Base-by-base conservation (phyloP, 92 coral and sea anemone species). In the Zoanthus sociatus region DNA sequence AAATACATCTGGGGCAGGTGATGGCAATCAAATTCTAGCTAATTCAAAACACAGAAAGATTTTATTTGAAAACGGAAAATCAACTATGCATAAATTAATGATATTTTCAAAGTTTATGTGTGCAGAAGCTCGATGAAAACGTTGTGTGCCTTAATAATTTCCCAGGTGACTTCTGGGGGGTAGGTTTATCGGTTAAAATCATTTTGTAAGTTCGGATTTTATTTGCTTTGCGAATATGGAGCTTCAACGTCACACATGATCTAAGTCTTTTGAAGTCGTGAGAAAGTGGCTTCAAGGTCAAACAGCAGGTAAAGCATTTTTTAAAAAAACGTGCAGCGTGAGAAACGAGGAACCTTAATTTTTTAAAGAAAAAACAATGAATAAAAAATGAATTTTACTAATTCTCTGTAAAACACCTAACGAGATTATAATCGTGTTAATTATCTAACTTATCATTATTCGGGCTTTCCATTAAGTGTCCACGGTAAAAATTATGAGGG, bases 31-130 rank as follows among this genome's bases (percentile, higher is more conserved):
- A 30, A 20, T 44, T 48, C 8, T 60, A 7, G 72, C 84, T 78
- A 72, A 12, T 58, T 78, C 26, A 74, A 72, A 64, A 33, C 50
- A 58, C 84, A 71, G 84, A 72, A 58, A 58, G 71, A 78, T 78
- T 44, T 78, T 78, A 78, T 8, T 78, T 20, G 9, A 30, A 63
- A 78, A 78, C 71, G 84, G 71, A 56, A 78, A 64, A 78, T 78
- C 48, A 37, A 58, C 14, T 56, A 58, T n/a, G 54, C 60, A 68
- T 12, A 56, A 64, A 17, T 61, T 11, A 68, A 9, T 6, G 13
- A 17, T 61, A 58, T 32, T 15, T 55, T 11, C 11, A 6, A 53
- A 77, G 1, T 2, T 7, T 33, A 37, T 8, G 42, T 15, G 30
- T 67, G 33, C 7, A 58, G 66, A 44, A 26, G 32, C 17, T 12